Evolutionary conservation across 2,797 vertebrate species (phyloP), one percentile per base, ranked within the genome.

Genomic region (Sebastes diaconus): DNA sequence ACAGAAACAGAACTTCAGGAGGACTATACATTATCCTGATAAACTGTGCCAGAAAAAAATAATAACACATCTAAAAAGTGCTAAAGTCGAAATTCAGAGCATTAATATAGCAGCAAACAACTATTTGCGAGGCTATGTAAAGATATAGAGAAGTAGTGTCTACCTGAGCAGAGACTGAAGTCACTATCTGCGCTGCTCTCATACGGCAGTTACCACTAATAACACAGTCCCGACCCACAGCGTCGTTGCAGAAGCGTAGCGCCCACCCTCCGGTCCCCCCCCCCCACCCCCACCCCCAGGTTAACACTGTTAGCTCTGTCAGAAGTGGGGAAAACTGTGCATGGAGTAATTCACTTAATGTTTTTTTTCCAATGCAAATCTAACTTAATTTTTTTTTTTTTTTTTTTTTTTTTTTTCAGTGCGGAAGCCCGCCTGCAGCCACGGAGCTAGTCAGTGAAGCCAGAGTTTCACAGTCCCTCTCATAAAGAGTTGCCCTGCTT

Each of bases 401-500:
- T 32, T n/a, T n/a, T n/a, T 20, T 22, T 34, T 34, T 39, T 58
- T 22, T 77, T 64, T 67, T 36, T 34, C 36, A 60, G 55, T 46
- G 29, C 14, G 61, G 60, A 68, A 73, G 57, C 59, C 57, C 54
- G 55, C 80, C 84, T 84, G 82, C 68, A 87, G 87, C 84, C 67
- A 77, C 70, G 70, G 73, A 72, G 58, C 77, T 73, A 75, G 55
- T 66, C 70, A 74, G 69, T 32, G 85, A 77, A 85, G 78, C 81
- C 60, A 39, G 12, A 83, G 87, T 90, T 90, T 91, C 93, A 92
- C 85, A 78, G 89, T 89, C 73, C 18, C 32, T 75, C 94, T 94
- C 93, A 92, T 95, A 95, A 95, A 95, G 90, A 75, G 78, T 77
- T 88, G 85, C 66, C 65, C 87, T 75, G 75, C 83, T 96, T 96